Percentiles rank a stretch among this genome's conserved stretches.
These are phyloP conservation scores for Cnemophilus loriae DNA, from an alignment of 2,113 vertebrate species.

Conservation along the genomic window DNA sequence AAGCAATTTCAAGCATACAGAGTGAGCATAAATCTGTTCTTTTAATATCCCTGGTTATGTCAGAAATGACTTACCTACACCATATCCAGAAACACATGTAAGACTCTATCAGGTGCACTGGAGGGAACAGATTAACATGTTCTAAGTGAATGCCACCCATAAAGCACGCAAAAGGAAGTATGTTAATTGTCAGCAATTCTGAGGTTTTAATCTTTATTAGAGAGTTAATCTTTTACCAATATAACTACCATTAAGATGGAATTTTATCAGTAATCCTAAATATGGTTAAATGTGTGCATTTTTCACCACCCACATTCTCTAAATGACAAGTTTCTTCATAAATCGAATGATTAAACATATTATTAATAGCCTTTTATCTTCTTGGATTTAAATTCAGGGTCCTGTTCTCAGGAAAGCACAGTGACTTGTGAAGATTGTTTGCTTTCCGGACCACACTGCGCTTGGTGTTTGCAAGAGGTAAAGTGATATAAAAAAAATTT, in stretches of 20 bases:
- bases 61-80: not conserved
- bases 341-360: not conserved
- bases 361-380: conserved; percentile 41
- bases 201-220: not conserved
- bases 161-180: not conserved
- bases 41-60: not conserved
- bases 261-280: not conserved
- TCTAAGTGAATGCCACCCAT: not conserved
- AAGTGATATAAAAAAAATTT: conserved; percentile 26
- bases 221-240: not conserved
- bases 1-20: not conserved
- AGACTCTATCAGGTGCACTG: not conserved
- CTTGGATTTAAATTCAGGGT: conserved; percentile 74
- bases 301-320: not conserved
- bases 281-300: not conserved
- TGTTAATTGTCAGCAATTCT: not conserved
- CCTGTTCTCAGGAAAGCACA: conserved; percentile 76
- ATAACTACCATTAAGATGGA: not conserved
- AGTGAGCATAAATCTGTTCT: not conserved
- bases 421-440: conserved; percentile 90
- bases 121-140: not conserved
- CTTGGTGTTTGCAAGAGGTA: conserved; percentile 97
- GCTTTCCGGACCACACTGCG: conserved; percentile 84
- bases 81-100: not conserved
- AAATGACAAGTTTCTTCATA: not conserved